A percentile compares a stretch with the other conserved stretches of the same genome.
Evolutionary conservation across 2,797 vertebrate genomes (phyloP).

Genomic region (Coracias cyanogaster): DNA sequence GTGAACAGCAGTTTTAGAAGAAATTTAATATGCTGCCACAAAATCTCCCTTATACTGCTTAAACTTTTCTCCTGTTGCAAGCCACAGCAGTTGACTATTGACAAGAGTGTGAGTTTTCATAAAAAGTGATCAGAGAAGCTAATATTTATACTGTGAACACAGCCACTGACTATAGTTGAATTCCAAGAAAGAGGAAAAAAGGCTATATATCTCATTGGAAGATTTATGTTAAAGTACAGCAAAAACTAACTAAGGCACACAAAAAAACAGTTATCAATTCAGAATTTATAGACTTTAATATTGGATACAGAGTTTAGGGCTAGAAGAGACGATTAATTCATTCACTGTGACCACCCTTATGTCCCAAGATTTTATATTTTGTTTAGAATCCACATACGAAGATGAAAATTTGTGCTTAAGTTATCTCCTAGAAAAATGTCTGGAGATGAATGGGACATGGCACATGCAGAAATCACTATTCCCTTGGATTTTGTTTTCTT

Average conservation of each 20-base stretch:
- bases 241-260: background rate
- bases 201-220: background rate
- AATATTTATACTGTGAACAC: background rate
- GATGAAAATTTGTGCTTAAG: background rate
- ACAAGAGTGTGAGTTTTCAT: background rate
- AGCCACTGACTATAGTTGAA: background rate
- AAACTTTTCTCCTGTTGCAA: background rate
- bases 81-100: background rate
- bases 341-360: background rate
- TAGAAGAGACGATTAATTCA: background rate
- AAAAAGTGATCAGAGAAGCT: background rate
- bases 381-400: background rate
- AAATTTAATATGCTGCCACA: background rate
- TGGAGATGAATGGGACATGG: background rate
- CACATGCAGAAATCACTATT: background rate
- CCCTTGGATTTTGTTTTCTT: background rate
- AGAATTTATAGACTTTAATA: background rate
- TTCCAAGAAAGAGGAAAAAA: background rate
- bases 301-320: background rate
- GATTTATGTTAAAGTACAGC: background rate
- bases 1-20: background rate
- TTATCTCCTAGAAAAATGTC: background rate
- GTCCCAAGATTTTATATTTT: background rate
- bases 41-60: background rate
- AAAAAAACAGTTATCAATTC: background rate